These are phyloP conservation scores for Eucidaris tribuloides DNA, from an alignment of 35 echinoderm and acorn worm genomes.

Conservation along the genomic window DNA sequence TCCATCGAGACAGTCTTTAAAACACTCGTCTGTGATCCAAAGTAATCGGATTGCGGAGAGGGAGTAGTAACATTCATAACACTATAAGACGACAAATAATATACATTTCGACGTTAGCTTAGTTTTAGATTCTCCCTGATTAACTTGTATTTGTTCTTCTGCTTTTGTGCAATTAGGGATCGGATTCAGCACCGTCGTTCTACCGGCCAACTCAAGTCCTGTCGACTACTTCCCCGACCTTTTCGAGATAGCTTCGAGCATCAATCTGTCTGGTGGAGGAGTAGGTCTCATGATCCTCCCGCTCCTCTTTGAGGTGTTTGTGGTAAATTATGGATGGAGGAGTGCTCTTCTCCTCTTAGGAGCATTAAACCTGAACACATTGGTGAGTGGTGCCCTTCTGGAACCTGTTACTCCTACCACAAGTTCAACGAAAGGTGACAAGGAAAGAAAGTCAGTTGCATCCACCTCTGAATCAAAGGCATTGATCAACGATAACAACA, in stretches of 20 bases:
- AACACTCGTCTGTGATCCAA: too few species aligned
- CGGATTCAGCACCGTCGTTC: background rate
- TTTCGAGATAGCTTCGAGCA: conserved; percentile 4
- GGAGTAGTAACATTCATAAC: too few species aligned
- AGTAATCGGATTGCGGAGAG: too few species aligned
- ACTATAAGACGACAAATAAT: too few species aligned
- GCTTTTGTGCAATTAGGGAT: too few species aligned
- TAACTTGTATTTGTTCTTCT: too few species aligned
- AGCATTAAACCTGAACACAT: background rate
- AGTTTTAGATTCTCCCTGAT: too few species aligned
- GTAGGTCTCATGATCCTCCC: conserved; percentile 13
- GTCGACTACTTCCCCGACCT: conserved; percentile 7
- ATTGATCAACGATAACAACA: too few species aligned
- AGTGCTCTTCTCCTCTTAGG: background rate
- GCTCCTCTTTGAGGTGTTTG: conserved; percentile 17
- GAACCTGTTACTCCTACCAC: background rate
- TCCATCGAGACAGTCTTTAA: too few species aligned
- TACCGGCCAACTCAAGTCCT: conserved; percentile 17
- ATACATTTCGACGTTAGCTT: too few species aligned
- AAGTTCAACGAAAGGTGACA: background rate
- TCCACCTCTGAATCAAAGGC: too few species aligned
- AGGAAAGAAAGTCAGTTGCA: background rate
- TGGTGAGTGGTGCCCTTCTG: conserved; percentile 18
- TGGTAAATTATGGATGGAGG: background rate
- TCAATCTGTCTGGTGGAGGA: background rate